These are phyloP conservation scores for Allophyes oxyacanthae DNA, from an alignment of 2,888 invertebrate genomes.

Conservation along the genomic window DNA sequence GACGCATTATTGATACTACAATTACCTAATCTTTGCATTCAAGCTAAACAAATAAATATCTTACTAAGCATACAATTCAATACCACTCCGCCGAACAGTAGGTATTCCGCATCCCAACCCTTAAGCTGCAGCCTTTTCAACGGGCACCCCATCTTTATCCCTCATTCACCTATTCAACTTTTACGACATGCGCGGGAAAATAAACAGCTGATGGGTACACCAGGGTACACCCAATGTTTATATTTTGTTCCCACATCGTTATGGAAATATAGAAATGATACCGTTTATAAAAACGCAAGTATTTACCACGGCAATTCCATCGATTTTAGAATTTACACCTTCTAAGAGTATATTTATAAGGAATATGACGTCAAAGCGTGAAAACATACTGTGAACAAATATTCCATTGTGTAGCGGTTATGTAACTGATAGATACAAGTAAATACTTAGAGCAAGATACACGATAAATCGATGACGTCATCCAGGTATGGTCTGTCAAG, in stretches of 20 bases:
- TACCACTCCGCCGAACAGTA: conserved; percentile 18
- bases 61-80: neutral
- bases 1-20: no score
- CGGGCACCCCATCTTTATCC: conserved; percentile 26
- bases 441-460: conserved; percentile 27
- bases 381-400: conserved; percentile 22
- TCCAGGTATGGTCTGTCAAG: conserved; percentile 15
- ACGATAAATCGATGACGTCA: conserved; percentile 31
- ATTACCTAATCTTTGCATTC: no score
- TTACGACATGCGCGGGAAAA: conserved; percentile 34
- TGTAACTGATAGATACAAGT: conserved; percentile 20
- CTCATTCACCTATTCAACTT: conserved; percentile 27
- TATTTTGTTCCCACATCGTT: conserved; percentile 23
- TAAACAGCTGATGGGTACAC: conserved; percentile 40
- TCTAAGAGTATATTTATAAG: conserved; percentile 8
- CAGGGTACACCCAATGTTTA: conserved; percentile 20
- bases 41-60: no score
- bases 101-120: conserved; percentile 11
- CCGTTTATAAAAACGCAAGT: no score
- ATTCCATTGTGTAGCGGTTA: conserved; percentile 24
- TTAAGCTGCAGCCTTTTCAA: conserved; percentile 28
- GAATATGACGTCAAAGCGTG: conserved; percentile 19
- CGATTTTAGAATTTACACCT: conserved; percentile 12
- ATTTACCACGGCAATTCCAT: neutral
- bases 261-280: conserved; percentile 1